Base-by-base conservation (phyloP, 2,888 invertebrate species). In the Amiota mariae region DNA sequence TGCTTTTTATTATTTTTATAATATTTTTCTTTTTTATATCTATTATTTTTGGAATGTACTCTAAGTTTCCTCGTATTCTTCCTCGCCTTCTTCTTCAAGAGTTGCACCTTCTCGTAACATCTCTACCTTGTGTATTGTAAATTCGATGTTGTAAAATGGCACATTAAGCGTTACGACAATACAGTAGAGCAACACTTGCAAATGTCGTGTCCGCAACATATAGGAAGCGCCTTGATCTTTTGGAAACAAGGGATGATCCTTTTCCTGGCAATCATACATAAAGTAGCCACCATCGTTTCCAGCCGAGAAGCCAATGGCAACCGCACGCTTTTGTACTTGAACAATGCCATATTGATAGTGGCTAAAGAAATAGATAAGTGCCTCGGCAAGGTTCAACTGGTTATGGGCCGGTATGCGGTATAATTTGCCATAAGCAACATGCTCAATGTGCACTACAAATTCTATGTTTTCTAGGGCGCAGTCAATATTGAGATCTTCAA, bases 181-280 rank as follows among this genome's bases (percentile, higher is more conserved):
- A 75, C 93, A 92, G 83, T 94, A 93, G 75, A 94, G 89, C 11
- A 94, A 89, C 75, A 93, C 90, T 80, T 93, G 92, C 3, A 93
- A 86, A 77, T 92, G 91, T 70, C 91, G 91, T 77, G 93, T 92
- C 77, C 93, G 91, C 66, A 94, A 87, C 66, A 93, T 89, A 81
- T 94, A 94, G 0, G 93, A 90, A 10, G 91, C 90, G 4, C 92
- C 92, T 80, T 92, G 90, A 8, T 92, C 91, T 1, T 92, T 92
- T 48, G 91, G 88, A 82, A 93, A 94, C 80, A 93, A 86, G 0
- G 93, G 94, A 3, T 91, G 88, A 9, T 94, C 93, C 78, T 90
- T 89, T 75, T 92, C 92, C 87, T 93, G 93, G 78, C 93, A 93
- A 81, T 94, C 94, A 83, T 92, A 94, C 92, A 94, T 92, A 79